phyloP scores from a whole-genome alignment of 2,888 invertebrate species.

The Patella depressa region DNA sequence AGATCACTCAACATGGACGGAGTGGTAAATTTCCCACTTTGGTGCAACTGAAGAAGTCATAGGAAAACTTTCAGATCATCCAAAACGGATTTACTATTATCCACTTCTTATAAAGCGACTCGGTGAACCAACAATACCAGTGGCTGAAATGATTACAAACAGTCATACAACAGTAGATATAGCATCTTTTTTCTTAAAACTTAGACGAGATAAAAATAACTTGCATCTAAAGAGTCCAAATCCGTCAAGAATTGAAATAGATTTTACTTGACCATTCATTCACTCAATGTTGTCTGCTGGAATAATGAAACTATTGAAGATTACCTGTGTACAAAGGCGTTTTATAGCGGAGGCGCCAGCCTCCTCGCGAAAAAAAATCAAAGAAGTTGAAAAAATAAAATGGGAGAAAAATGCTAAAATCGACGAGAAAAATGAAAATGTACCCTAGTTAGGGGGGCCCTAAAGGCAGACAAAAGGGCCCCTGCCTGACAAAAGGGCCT shows the following conservation, averaged over 20 bases:
- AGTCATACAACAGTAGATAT: background rate
- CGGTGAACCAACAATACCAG: background rate
- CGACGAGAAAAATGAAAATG: too few species aligned
- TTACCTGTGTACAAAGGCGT: background rate
- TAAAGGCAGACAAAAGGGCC: too few species aligned
- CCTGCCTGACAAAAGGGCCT: too few species aligned
- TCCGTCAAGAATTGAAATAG: background rate
- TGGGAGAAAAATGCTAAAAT: too few species aligned
- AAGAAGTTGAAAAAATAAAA: too few species aligned
- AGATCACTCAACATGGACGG: too few species aligned
- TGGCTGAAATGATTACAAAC: background rate
- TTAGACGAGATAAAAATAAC: background rate
- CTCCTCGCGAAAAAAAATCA: too few species aligned
- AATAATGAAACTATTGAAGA: background rate
- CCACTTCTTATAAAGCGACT: background rate
- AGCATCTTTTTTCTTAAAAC: background rate
- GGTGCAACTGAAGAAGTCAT: background rate
- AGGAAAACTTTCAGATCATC: background rate
- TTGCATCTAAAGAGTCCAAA: background rate
- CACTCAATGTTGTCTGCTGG: background rate
- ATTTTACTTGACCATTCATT: background rate
- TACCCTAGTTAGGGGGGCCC: too few species aligned
- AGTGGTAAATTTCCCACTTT: too few species aligned
- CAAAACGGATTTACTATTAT: background rate
- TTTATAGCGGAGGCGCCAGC: too few species aligned